Conservation (phyloP, 2,113 vertebrate genomes). For the Leptosomus discolor region DNA sequence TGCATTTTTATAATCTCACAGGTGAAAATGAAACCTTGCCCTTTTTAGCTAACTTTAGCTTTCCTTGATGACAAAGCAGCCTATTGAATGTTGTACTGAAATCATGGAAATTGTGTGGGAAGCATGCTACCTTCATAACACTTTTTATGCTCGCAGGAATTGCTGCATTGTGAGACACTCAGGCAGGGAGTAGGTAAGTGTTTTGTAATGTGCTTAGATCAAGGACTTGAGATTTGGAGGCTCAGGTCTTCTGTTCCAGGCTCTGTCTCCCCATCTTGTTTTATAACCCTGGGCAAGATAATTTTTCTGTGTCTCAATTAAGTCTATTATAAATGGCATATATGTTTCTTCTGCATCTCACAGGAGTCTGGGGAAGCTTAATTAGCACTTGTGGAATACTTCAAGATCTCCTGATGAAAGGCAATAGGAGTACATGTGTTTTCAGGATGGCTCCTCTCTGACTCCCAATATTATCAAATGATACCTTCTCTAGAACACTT, state of each 20-base stretch:
- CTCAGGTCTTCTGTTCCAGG: neutral
- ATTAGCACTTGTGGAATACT: neutral
- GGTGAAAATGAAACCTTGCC: neutral
- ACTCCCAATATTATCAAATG: no score
- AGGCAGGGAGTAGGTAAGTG: neutral
- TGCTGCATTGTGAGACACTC: fast-evolving
- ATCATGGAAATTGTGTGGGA: neutral
- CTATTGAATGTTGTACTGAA: neutral
- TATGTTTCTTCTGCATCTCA: neutral
- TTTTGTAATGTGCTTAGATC: neutral
- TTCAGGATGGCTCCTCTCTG: neutral
- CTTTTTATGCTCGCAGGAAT: fast-evolving
- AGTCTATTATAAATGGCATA: neutral
- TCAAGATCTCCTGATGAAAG: neutral
- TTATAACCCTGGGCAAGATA: neutral
- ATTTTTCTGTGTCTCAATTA: neutral
- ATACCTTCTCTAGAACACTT: neutral
- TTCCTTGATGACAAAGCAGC: neutral
- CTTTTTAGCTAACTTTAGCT: neutral
- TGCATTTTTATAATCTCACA: neutral
- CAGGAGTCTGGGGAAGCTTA: neutral
- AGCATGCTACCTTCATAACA: neutral
- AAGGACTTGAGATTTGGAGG: neutral
- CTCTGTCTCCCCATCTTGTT: neutral
- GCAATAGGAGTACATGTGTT: neutral